Base-by-base conservation (phyloP, 1,140 invertebrate genomes). In the Ephestia elutella region DNA sequence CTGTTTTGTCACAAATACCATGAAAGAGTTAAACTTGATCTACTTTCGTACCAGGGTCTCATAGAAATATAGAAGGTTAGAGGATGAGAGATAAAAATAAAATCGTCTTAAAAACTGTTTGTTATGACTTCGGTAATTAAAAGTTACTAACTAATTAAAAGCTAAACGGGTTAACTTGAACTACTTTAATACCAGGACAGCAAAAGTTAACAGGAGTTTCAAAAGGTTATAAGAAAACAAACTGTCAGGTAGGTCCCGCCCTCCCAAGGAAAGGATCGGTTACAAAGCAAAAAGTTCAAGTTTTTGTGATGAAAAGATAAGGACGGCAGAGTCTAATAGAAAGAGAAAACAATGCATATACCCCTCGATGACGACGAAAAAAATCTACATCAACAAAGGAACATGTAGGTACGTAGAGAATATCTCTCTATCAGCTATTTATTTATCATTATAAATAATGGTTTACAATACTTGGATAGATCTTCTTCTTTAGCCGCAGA, bases 151-250 rank as follows among this genome's bases (percentile, higher is more conserved):
- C 5, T 15, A 44, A 44, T 44, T 3, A 44, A 2, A 15, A 44
- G 38, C 13, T 5, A 17, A 44, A 44, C 13, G 60, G 56, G 64
- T 62, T 66, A 61, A 58, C 49, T 57, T 68, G 66, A 62, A 60
- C 66, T 60, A 62, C 57, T 68, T 68, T 32, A 49, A n/a, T 62
- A 68, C 66, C 57, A 68, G 60, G 57, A 55, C 13, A 25, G 10
- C 60, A 59, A 59, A 32, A 54, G 17, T 13, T 18, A 35, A 44
- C 11, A 21, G 54, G 32, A 55, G 11, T 18, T 30, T 32, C 53
- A 17, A 7, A 54, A 25, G 13, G 10, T 13, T 25, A 20, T 25
- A 56, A 56, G 54, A 56, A 48, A 48, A 48, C 20, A 56, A 54
- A 32, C n/a, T 28, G 30, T 32, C 28, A 54, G 28, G 25, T 28